phyloP scores from a whole-genome alignment of 2,113 vertebrate species.

The Okapia johnstoni region DNA sequence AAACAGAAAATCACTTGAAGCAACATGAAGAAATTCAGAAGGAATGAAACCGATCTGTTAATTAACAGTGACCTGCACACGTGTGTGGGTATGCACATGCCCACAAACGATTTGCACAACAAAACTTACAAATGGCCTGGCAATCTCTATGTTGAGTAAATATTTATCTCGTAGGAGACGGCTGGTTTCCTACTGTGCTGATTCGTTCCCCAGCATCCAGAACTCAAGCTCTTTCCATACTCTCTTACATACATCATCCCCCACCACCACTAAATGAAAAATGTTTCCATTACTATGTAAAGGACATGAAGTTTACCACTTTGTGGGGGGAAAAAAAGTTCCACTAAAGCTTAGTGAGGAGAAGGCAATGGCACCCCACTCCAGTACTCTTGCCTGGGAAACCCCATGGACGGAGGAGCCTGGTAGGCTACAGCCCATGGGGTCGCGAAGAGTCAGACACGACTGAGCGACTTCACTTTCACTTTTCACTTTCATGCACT shows the following conservation, averaged over 20 bases:
- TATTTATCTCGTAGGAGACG: background rate
- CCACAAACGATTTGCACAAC: background rate
- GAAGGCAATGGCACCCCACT: too few species aligned
- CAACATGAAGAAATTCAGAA: background rate
- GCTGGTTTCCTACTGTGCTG: background rate
- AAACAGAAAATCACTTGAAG: background rate
- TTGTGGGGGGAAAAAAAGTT: background rate
- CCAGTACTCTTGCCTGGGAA: too few species aligned
- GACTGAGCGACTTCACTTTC: too few species aligned
- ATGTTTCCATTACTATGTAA: background rate
- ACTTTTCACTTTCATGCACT: too few species aligned
- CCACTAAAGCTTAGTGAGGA: background rate
- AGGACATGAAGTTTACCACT: background rate
- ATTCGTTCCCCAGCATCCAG: background rate
- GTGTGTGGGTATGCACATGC: background rate
- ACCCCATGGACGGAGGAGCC: too few species aligned
- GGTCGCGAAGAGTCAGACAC: too few species aligned
- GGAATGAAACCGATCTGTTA: background rate
- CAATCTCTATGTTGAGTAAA: background rate
- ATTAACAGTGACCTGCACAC: background rate
- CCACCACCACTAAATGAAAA: background rate
- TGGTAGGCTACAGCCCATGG: too few species aligned
- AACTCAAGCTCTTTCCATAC: background rate
- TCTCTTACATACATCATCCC: background rate
- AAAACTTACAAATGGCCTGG: background rate